Base-by-base conservation (phyloP, 2,113 vertebrate genomes). In the Cottus gobio region DNA sequence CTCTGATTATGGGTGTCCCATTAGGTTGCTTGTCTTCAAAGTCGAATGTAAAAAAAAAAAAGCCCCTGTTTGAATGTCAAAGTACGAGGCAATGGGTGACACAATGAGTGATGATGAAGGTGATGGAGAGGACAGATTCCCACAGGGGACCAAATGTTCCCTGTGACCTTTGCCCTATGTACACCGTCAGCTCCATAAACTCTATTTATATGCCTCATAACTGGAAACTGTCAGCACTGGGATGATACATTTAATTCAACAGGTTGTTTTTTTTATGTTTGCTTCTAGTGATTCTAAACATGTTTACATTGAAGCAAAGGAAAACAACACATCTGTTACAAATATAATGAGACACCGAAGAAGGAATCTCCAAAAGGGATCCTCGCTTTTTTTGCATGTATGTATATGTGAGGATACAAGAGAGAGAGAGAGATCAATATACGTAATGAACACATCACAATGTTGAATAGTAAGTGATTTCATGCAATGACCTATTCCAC, bases 91-190 rank as follows among this genome's bases (percentile, higher is more conserved):
- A 67, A 72, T 13, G 16, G 73, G 50, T 86, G 87, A 88, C 80
- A 89, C 79, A 79, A n/a, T 92, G 90, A 90, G 74, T 87, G 84
- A 93, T 91, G 90, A 82, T 54, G 26, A 39, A 58, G 71, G 70
- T 67, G 70, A 54, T 54, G 44, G 30, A 70, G 67, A 78, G 82
- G 73, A 85, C 71, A 72, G 73, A 87, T 84, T 88, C 72, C 64
- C 85, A 72, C 60, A 71, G 63, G 64, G 54, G 72, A 91, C 86
- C 71, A 84, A 71, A 85, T 80, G 83, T 78, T 75, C 60, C 66
- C 48, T 4, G 7, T 72, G 84, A 34, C 78, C 80, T 87, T 82
- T 82, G 60, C 70, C 76, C 83, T 48, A 24, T 63, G 57, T 77
- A 82, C 31, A 65, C 57, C 15, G 3, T 73, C 71, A 87, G 61